Evolutionary conservation across 37 sponge, comb jelly and placozoan genomes (phyloP), one percentile per base, ranked within the genome.

Genomic region (Spongia lamella): DNA sequence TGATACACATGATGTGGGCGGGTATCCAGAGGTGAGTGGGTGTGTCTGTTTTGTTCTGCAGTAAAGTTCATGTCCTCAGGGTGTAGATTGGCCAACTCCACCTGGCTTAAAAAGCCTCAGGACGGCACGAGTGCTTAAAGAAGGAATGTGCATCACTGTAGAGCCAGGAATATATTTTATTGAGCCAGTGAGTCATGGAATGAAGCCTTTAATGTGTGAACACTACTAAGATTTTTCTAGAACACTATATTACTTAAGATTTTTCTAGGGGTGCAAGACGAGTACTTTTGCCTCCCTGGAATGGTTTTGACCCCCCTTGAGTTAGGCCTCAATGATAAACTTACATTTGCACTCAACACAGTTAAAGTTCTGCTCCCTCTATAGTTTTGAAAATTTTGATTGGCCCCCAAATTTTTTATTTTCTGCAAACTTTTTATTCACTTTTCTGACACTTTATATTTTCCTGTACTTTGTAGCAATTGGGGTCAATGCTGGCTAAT

Each of bases 91-190:
- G 21, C 76, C 52, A 9, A 38, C 78, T 0, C 75, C 78, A 54
- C 91, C 93, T 33, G 97, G 98, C 0, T 61, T 91, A 64, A 83
- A 36, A 66, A 72, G 54, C 32, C 91, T 98, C 53, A 85, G 99
- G 7, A 93, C 96, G 1, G 88, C 84, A 15, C 38, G 99, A 30
- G 79, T 70, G 15, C 87, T 98, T 36, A 34, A 95, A 68, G 93
- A 82, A 31, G 96, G 96, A 17, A 98, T 98, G 99, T 95, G 93
- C 72, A 56, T 98, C 38, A 98, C 99, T 25, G 72, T 98, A 57
- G 99, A 98, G 67, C 99, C 99, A 15, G 99, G 99, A 1, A 66
- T 85, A 57, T 98, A 98, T 85, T 93, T 98, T 72, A 90, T 90
- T 27, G 76, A 95, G 6, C 79, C 79, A 58, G 92, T 96, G 58